phyloP scores from a whole-genome alignment of 1,140 invertebrate species.

The Zaprionus gabonicus region DNA sequence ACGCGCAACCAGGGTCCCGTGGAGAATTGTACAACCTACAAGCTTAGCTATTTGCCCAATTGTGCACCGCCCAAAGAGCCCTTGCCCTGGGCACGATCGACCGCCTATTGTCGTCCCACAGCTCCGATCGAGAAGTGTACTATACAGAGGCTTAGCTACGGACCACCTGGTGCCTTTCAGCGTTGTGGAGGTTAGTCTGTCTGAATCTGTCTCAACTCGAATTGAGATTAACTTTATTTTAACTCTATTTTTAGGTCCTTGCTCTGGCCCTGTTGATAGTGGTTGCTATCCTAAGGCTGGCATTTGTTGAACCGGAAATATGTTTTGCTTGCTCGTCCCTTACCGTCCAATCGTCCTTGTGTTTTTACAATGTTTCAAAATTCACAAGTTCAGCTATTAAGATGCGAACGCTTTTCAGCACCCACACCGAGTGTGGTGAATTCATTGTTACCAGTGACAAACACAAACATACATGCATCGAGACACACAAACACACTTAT shows the following conservation, averaged over 20 bases:
- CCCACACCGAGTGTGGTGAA: background rate
- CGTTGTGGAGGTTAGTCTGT: constrained; percentile 71
- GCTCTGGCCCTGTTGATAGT: constrained; percentile 41
- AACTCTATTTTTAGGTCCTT: constrained; percentile 43
- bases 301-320: constrained; percentile 67
- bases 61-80: constrained; percentile 85
- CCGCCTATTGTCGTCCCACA: constrained; percentile 84
- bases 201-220: background rate
- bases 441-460: background rate
- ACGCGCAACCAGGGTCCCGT: constrained; percentile 79
- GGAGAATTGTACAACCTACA: constrained; percentile 86
- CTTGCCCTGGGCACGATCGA: constrained; percentile 85
- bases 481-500: background rate
- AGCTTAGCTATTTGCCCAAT: constrained; percentile 86
- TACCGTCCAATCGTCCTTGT: constrained; percentile 34
- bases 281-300: constrained; percentile 70
- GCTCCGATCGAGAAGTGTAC: constrained; percentile 84
- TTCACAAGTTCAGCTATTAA: constrained; percentile 46
- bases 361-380: constrained; percentile 51
- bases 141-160: constrained; percentile 87
- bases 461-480: background rate
- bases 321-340: constrained; percentile 43
- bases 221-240: background rate
- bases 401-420: background rate
- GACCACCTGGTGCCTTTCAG: constrained; percentile 84